Evolutionary conservation across 1,140 invertebrate genomes (phyloP), one percentile per base, ranked within the genome.

Genomic region (Spodoptera frugiperda): DNA sequence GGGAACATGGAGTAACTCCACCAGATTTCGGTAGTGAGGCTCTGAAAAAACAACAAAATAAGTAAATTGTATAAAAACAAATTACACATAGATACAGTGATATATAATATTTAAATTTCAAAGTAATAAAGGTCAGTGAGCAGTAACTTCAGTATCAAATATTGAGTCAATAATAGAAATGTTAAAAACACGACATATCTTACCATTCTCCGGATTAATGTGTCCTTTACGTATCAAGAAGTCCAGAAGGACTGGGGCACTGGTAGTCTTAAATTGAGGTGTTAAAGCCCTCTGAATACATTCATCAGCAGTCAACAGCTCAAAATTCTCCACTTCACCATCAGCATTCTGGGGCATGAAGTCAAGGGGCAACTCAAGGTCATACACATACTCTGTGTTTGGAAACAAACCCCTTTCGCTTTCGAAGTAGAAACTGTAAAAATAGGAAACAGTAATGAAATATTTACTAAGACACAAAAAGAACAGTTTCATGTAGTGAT

Each of bases 311-410:
- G 98, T 96, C 48, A 98, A 93, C 76, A 98, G 92, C 90, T 98
- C 97, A 94, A 99, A 99, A 76, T 95, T 96, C 87, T 98, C 97
- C 8, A 99, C 98, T 94, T 99, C 98, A 57, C 98, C 98, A 94
- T 99, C 98, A 75, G 97, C 96, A 90, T 99, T 99, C 77, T 96
- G 96, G 14, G 98, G 98, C 65, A 96, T 94, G 95, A 99, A 99
- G 88, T 98, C 97, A 17, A 96, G 84, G 12, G 98, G 98, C 67
- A 99, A 93, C 94, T 99, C 98, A 78, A 99, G 95, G 92, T 99
- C 98, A 93, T 97, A 99, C n/a, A 99, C 97, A 94, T 98, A 99
- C 91, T 99, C 97, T 14, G 98, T 98, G 87, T 99, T 99, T 17
- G 98, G 98, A 87, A 98, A 98, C 21, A 99, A 92, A 0, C 98